Percentiles rank a stretch among this genome's conserved stretches.
Conservation (phyloP, 2,797 vertebrate species). For the Malurus leucopterus region DNA sequence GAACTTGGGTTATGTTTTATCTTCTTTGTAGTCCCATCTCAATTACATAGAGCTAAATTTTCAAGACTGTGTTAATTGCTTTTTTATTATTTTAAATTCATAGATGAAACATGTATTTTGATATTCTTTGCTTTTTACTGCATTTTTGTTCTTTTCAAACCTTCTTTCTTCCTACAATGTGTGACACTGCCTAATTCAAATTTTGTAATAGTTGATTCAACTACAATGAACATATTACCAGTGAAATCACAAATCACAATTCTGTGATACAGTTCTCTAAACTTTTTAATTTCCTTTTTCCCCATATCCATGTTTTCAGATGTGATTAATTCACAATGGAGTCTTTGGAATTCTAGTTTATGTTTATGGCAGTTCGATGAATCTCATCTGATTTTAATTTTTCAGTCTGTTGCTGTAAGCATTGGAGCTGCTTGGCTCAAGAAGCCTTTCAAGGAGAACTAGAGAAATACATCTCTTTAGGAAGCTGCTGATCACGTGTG, state of each 20-base stretch:
- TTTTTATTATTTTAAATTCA: background rate
- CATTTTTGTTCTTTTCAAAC: background rate
- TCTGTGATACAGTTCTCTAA: background rate
- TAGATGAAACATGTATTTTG: background rate
- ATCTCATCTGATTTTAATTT: background rate
- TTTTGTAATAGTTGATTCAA: background rate
- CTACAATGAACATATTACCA: background rate
- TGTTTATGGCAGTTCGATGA: background rate
- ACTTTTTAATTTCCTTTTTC: background rate
- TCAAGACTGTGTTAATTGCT: background rate
- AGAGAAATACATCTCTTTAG: background rate
- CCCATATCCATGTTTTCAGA: background rate
- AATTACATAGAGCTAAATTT: background rate
- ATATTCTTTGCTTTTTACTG: background rate
- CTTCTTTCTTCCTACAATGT: background rate
- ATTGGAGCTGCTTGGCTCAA: background rate
- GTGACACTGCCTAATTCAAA: background rate
- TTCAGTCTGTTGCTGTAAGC: background rate
- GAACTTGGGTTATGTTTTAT: background rate
- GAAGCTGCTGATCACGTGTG: background rate
- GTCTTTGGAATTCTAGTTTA: background rate
- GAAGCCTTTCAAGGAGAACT: background rate
- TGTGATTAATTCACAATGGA: background rate
- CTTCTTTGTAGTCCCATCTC: background rate
- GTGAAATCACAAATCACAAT: background rate